Percentiles rank a stretch among this genome's conserved stretches.
phyloP scores from a whole-genome alignment of 2,797 vertebrate species.

The Epinephelus awoara region DNA sequence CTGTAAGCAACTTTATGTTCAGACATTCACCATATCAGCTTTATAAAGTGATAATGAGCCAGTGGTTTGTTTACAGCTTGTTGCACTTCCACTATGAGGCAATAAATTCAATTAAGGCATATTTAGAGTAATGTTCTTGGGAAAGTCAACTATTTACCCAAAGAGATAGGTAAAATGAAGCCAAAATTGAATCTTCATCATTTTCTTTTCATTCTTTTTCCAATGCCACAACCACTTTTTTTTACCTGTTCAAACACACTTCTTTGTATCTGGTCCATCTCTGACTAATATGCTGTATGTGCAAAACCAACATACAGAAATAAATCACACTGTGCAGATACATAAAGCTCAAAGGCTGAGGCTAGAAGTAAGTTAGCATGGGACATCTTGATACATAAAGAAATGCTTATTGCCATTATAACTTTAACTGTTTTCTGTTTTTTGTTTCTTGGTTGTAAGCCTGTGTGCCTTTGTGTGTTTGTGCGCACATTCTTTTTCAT shows the following conservation, averaged over 20 bases:
- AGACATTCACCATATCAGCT: too few relatives aligned
- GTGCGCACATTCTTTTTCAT: constrained; percentile 23
- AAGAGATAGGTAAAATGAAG: not conserved
- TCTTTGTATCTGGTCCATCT: not conserved
- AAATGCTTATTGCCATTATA: too few relatives aligned
- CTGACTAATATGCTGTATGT: constrained; percentile 8
- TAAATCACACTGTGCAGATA: not conserved
- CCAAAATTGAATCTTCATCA: not conserved
- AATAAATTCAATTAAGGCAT: not conserved
- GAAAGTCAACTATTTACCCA: not conserved
- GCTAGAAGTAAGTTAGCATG: not conserved
- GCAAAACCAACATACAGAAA: not conserved
- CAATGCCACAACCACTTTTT: not conserved
- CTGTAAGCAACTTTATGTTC: too few relatives aligned
- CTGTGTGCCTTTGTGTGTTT: constrained; percentile 14
- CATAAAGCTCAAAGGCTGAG: not conserved
- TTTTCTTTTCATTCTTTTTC: not conserved
- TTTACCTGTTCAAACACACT: not conserved
- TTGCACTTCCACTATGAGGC: not conserved
- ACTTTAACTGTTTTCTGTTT: not conserved
- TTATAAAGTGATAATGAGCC: too few relatives aligned
- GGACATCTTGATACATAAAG: not conserved
- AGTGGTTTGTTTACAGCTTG: too few relatives aligned
- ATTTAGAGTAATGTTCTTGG: not conserved
- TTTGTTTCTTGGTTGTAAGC: not conserved